Base-by-base conservation (phyloP, 2,113 vertebrate species). In the Hirundichthys speculiger region DNA sequence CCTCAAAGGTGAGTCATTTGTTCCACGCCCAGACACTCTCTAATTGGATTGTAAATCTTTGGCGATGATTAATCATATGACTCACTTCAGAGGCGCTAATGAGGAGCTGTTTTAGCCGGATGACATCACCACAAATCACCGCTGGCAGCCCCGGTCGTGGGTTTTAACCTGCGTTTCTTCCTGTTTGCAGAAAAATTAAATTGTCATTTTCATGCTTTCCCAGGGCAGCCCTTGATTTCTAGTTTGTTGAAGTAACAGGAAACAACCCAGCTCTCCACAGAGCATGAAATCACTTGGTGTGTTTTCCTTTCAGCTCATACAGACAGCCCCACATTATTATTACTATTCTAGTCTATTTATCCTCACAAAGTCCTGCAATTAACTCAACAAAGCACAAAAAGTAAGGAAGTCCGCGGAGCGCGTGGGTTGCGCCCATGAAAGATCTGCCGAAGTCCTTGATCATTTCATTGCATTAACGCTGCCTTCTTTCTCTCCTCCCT, bases 21-120 rank as follows among this genome's bases (percentile, higher is more conserved):
- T 81, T 83, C 81, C 78, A 78, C 69, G 63, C 63, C 48, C 71
- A 85, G 86, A 90, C 85, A 84, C 72, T 58, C 78, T 84, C 81
- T 91, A 90, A 91, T 86, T 90, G 85, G 84, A 87, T 86, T 87
- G 83, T 86, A 86, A 89, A 85, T 89, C 81, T 83, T 84, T 77
- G 69, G 52, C 80, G 83, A 84, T 43, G 53, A 90, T 91, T 84
- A 91, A 89, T 90, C 84, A 88, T 85, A 69, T 39, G 50, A 77
- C 82, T 77, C 60, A 71, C 79, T 84, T 80, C 79, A 73, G 80
- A 89, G 82, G 84, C 83, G 83, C 85, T 90, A 89, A 91, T 90
- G 88, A 89, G 85, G 65, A 88, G 67, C 85, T 88, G 89, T 89
- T 90, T 90, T 88, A 85, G 77, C 64, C 19, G 24, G 50, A 65